These are phyloP conservation scores for Astreopora myriophthalma DNA, from an alignment of 64 coral and sea anemone genomes.

Conservation along the genomic window DNA sequence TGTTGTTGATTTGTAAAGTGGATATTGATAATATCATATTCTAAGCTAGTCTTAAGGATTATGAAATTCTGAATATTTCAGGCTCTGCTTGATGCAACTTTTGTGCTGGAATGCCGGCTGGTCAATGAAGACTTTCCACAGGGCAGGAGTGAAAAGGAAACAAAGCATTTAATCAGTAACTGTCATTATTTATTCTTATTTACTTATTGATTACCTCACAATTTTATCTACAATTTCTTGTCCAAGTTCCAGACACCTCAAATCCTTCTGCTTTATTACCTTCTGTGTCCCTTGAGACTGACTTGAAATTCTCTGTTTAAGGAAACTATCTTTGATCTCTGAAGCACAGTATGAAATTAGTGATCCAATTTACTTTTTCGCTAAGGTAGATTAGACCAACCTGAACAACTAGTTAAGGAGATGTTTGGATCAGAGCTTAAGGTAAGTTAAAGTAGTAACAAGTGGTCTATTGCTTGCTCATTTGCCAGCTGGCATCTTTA, in stretches of 20 bases:
- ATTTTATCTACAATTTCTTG: too few species aligned
- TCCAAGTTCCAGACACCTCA: too few species aligned
- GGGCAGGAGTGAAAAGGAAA: constrained; percentile 20
- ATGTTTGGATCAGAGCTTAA: constrained; percentile 1
- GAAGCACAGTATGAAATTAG: too few species aligned
- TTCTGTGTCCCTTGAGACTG: too few species aligned
- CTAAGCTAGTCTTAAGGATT: neutral
- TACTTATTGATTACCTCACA: too few species aligned
- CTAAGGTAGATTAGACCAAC: constrained; percentile 5
- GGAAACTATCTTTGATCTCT: too few species aligned
- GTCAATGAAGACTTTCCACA: constrained; percentile 63
- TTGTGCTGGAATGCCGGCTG: constrained; percentile 46
- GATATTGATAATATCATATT: too few species aligned
- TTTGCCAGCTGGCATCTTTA: too few species aligned
- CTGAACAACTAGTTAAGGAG: neutral
- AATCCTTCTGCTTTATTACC: too few species aligned
- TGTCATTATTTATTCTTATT: neutral
- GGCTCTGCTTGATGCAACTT: constrained; percentile 68
- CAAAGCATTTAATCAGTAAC: constrained; percentile 46
- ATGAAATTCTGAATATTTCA: neutral
- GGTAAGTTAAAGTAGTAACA: neutral
- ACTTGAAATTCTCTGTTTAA: too few species aligned
- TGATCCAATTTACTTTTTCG: neutral
- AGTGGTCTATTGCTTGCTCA: neutral
- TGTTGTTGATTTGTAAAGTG: too few species aligned